These are phyloP conservation scores for Ochropacha duplaris DNA, from an alignment of 2,888 invertebrate genomes.

Conservation along the genomic window DNA sequence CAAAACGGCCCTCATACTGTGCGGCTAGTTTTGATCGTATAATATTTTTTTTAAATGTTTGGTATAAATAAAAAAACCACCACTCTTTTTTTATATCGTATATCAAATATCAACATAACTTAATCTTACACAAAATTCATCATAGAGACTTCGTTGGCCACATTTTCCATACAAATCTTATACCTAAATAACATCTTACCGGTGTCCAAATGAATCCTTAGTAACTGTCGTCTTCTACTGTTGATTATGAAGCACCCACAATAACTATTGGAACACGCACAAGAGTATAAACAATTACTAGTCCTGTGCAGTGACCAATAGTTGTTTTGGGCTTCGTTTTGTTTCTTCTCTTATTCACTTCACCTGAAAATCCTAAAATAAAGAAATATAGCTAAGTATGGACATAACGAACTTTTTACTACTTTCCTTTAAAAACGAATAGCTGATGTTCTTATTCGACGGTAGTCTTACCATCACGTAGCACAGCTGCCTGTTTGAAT, in stretches of 20 bases:
- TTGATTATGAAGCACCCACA: constrained; percentile 87
- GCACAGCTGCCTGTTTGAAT: too few relatives aligned
- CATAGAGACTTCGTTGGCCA: not conserved
- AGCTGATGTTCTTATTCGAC: too few relatives aligned
- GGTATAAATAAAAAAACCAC: too few relatives aligned
- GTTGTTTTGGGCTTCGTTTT: constrained; percentile 91
- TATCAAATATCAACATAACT: too few relatives aligned
- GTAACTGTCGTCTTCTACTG: constrained; percentile 36
- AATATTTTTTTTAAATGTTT: too few relatives aligned
- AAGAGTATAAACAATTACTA: constrained; percentile 93
- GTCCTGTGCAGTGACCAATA: constrained; percentile 99
- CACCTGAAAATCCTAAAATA: not conserved
- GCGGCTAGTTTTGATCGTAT: too few relatives aligned
- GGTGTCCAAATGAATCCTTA: not conserved
- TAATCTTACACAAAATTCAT: too few relatives aligned
- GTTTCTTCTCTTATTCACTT: not conserved
- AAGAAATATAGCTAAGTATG: not conserved
- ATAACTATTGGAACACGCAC: constrained; percentile 99
- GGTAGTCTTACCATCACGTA: too few relatives aligned
- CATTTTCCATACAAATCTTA: not conserved
- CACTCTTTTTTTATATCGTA: too few relatives aligned
- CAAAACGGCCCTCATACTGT: too few relatives aligned
- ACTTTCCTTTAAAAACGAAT: too few relatives aligned
- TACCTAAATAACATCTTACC: not conserved
- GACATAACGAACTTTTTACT: too few relatives aligned